Conservation (phyloP, 2,113 vertebrate genomes). For the Mesitornis unicolor region DNA sequence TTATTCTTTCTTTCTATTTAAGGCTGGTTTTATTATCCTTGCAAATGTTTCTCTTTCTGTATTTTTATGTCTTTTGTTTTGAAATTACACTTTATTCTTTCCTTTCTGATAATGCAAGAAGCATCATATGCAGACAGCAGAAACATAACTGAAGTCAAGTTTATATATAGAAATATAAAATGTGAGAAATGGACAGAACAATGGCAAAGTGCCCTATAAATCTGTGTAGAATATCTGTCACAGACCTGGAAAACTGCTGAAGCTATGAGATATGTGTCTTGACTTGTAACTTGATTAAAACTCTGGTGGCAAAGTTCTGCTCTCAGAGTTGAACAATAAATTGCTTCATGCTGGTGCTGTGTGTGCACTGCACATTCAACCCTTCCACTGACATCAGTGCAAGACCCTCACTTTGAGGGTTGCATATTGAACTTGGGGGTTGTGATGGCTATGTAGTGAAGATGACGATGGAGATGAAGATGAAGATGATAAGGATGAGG, state of each 20-base stretch:
- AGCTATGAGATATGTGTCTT: not conserved
- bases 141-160: not conserved
- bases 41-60: not conserved
- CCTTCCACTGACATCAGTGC: not conserved
- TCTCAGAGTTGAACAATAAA: not conserved
- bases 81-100: not conserved
- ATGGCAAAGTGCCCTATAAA: not conserved
- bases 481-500: not conserved
- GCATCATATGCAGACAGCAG: not conserved
- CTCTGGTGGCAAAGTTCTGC: not conserved
- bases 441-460: not conserved
- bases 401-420: not conserved
- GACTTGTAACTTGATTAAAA: not conserved
- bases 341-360: not conserved
- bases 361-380: not conserved
- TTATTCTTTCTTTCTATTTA: not conserved
- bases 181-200: not conserved
- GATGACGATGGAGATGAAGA: not conserved
- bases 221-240: not conserved
- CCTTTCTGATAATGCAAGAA: not conserved
- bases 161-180: not conserved
- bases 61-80: not conserved
- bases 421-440: rapidly evolving
- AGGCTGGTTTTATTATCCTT: not conserved
- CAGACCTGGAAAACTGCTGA: not conserved